Evolutionary conservation across 2,888 invertebrate species (phyloP).

Genomic region (Eutolmus rufibarbis): DNA sequence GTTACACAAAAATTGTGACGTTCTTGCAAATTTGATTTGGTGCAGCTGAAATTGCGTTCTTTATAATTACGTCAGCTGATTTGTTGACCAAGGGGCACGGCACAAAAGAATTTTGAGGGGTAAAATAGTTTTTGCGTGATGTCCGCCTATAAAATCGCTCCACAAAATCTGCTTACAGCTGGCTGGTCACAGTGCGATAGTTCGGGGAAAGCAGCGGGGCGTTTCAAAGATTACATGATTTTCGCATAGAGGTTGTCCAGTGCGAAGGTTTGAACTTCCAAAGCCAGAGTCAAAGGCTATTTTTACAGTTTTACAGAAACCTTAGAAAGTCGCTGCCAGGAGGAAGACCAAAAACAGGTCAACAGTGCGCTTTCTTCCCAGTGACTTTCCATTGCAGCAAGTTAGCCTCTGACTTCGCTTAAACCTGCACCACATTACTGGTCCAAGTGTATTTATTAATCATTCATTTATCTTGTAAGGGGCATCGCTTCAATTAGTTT

Average conservation of each 20-base stretch:
- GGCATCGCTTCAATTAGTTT: neutral
- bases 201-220: neutral
- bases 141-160: neutral
- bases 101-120: neutral
- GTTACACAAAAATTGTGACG: constrained; percentile 19
- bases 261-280: neutral
- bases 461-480: neutral
- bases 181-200: neutral
- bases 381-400: neutral
- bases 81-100: neutral
- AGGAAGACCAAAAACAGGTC: neutral
- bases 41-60: neutral
- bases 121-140: neutral
- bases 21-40: neutral
- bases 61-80: constrained; percentile 15
- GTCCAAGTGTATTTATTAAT: neutral
- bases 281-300: neutral
- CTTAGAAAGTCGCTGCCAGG: neutral
- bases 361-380: neutral
- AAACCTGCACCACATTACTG: neutral
- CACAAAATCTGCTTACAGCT: neutral
- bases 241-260: neutral
- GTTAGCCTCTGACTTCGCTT: neutral
- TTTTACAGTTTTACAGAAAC: neutral
- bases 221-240: neutral